Base-by-base conservation (phyloP, 2,113 vertebrate genomes). In the Nerophis ophidion region DNA sequence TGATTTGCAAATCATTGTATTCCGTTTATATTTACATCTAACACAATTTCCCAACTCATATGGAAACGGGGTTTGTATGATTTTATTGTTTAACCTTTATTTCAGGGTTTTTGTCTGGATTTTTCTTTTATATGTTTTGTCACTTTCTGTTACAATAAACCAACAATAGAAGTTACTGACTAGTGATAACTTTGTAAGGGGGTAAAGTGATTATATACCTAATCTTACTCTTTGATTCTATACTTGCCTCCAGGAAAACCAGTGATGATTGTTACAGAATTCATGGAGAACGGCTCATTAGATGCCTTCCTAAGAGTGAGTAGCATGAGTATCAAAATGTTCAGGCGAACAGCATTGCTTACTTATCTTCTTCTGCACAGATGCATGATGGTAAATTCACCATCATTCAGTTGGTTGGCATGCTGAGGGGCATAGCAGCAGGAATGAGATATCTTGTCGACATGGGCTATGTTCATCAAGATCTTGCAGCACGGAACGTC, bases 181-280 rank as follows among this genome's bases (percentile, higher is more conserved):
- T 1, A 26, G 26, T 26, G 8, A 40, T 40, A 10, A 9, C 38
- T 40, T 40, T 40, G 38, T 40, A 40, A 9, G 38, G 38, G 26
- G 36, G 36, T 38, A 38, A 38, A 38, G 6, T 38, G 8, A 38
- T 38, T 38, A 38, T 26, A 26, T 26, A 26, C 26, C 2, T 26
- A 26, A 26, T 26, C 26, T 26, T 26, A 26, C 26, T 26, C 26
- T 26, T 26, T 26, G 26, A 26, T 26, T 26, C 26, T 26, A 26
- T 26, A 26, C 26, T 26, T 3, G 26, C 77, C 69, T 74, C 15
- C 75, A 98, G 97, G 95, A 74, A 99, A 99, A 80, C 97, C 97
- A 26, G 93, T 99, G 74, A 99, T 99, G 97, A 99, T 99, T 81
- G 93, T 99, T 86, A 97, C 97, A 80, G 97, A 99, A 91, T 98